These are phyloP conservation scores for Bilobella aurantiaca DNA, from an alignment of 1,140 invertebrate species.

Conservation along the genomic window DNA sequence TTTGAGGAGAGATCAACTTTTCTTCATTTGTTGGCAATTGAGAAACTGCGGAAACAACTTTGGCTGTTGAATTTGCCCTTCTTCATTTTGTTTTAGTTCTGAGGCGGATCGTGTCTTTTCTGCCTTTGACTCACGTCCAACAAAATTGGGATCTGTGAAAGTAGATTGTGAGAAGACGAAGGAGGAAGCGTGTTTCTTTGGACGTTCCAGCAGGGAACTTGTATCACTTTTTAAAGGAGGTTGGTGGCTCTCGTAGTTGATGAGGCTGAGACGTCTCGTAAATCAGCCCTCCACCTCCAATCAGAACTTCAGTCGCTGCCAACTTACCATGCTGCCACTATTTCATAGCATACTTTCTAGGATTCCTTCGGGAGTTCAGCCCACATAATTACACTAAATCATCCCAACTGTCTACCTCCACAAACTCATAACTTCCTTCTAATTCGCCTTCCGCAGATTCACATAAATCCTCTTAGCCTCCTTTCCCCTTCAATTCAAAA, in stretches of 20 bases:
- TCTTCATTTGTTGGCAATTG: no score
- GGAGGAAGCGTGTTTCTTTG: background rate
- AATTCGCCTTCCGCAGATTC: no score
- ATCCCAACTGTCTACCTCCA: background rate
- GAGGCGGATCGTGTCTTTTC: background rate
- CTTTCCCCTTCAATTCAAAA: no score
- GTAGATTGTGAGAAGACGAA: background rate
- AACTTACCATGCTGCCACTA: background rate
- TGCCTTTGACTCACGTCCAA: background rate
- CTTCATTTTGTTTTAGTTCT: no score
- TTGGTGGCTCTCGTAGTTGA: background rate
- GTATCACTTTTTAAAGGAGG: no score
- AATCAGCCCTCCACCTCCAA: conserved; percentile 5
- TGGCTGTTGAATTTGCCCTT: no score
- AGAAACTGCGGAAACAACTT: no score
- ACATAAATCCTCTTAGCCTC: no score
- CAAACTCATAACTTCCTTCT: no score
- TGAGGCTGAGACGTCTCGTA: background rate
- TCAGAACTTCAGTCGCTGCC: background rate
- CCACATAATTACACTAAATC: background rate
- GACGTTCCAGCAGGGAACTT: no score
- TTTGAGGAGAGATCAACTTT: no score
- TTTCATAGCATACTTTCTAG: background rate
- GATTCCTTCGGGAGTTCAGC: background rate
- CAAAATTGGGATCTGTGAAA: background rate